Conservation (phyloP, 2,113 vertebrate genomes). For the Vulpes lagopus region DNA sequence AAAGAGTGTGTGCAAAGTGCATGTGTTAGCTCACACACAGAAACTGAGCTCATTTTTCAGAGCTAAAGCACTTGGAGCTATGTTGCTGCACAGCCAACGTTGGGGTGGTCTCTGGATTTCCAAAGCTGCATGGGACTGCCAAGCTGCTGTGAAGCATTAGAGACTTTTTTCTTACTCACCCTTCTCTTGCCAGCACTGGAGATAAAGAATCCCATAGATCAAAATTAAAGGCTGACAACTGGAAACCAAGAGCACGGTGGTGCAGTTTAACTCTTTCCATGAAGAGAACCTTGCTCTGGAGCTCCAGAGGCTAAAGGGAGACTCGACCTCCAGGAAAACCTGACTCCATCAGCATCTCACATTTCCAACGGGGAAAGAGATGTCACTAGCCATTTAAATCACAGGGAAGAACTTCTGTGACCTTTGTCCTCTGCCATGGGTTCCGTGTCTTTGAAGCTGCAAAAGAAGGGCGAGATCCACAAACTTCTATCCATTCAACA, state of each 20-base stretch:
- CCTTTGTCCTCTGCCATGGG: not conserved
- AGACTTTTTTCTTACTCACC: slow-evolving; percentile 1
- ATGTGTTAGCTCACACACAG: slow-evolving; percentile 42
- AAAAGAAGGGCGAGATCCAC: not conserved
- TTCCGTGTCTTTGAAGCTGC: not conserved
- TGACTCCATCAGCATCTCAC: not conserved
- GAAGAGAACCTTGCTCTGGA: not conserved
- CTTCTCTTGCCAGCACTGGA: not conserved
- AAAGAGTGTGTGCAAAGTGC: not conserved
- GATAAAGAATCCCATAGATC: slow-evolving; percentile 35
- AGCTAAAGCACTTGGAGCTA: slow-evolving; percentile 59
- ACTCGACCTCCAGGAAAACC: not conserved
- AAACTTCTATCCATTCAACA: not conserved
- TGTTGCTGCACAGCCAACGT: not conserved
- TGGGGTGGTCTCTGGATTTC: slow-evolving; percentile 4
- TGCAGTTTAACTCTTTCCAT: not conserved
- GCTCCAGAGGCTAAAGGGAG: not conserved
- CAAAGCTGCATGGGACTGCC: not conserved
- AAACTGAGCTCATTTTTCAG: slow-evolving; percentile 59
- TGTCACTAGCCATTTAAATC: not conserved
- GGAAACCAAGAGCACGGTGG: not conserved
- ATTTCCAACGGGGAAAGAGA: not conserved
- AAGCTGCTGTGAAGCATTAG: not conserved
- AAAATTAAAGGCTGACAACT: not conserved
- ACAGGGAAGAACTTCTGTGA: not conserved